Evolutionary conservation across 2,888 invertebrate species (phyloP).

Genomic region (Phymatocera aterrima): DNA sequence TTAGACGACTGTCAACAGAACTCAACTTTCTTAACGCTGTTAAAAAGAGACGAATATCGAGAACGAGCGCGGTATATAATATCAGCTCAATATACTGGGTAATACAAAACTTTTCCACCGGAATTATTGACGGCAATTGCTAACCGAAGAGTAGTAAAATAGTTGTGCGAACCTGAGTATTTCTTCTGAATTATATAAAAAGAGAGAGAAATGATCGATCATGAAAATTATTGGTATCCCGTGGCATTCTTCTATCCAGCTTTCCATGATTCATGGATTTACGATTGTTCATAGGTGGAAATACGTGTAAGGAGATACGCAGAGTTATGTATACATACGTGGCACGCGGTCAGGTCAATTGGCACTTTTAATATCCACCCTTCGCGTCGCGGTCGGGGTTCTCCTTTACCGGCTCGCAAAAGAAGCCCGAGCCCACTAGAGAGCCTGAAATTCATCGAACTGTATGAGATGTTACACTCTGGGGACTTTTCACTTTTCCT

Average conservation of each 20-base stretch:
- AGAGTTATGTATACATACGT: background rate
- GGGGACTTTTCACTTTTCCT: constrained; percentile 42
- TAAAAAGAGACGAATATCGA: constrained; percentile 24
- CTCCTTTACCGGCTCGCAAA: constrained; percentile 21
- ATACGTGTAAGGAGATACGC: background rate
- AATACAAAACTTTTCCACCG: background rate
- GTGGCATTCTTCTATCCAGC: background rate
- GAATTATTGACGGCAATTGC: background rate
- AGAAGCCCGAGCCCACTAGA: background rate
- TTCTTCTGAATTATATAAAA: background rate
- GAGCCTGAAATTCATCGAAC: constrained; percentile 29
- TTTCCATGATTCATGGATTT: background rate
- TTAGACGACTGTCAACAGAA: constrained; percentile 40
- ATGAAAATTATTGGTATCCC: background rate
- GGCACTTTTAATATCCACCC: constrained; percentile 31
- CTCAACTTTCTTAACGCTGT: constrained; percentile 36
- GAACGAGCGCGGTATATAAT: background rate
- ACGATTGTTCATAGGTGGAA: background rate
- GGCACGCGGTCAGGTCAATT: background rate
- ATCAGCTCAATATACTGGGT: background rate
- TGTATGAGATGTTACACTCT: constrained; percentile 31
- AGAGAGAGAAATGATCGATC: background rate
- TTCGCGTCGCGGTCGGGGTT: background rate
- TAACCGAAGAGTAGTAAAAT: background rate
- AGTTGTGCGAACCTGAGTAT: background rate